These are phyloP conservation scores for Hipparchia sbordonii DNA, from an alignment of 2,888 invertebrate species.

Conservation along the genomic window DNA sequence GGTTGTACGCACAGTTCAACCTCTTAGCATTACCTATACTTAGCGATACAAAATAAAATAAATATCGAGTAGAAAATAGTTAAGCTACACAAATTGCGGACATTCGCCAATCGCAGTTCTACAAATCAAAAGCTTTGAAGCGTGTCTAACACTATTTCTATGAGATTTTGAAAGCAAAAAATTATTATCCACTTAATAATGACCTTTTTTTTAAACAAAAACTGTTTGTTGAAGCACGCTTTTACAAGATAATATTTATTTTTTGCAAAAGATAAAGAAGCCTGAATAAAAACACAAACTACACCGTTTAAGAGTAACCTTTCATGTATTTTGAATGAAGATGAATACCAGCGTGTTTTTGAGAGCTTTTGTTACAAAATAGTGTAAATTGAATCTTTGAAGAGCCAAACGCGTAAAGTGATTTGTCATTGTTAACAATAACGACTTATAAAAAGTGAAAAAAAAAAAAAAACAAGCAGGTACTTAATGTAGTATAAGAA, in stretches of 20 bases:
- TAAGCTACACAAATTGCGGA: too few species aligned
- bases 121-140: neutral
- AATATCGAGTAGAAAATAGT: too few species aligned
- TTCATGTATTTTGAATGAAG: neutral
- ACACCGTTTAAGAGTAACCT: neutral
- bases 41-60: too few species aligned
- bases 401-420: neutral
- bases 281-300: neutral
- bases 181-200: too few species aligned
- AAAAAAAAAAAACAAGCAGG: neutral
- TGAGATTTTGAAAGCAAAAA: neutral
- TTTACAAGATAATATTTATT: too few species aligned
- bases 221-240: too few species aligned
- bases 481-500: neutral
- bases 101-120: too few species aligned
- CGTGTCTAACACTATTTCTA: neutral
- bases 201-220: too few species aligned
- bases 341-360: neutral
- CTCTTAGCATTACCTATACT: too few species aligned
- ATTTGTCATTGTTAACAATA: neutral
- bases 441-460: neutral
- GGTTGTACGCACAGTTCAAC: too few species aligned
- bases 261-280: neutral
- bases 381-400: conserved; percentile 5
- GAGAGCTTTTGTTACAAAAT: neutral